Conservation (phyloP, 2,888 invertebrate genomes). For the Agrotis ipsilon region DNA sequence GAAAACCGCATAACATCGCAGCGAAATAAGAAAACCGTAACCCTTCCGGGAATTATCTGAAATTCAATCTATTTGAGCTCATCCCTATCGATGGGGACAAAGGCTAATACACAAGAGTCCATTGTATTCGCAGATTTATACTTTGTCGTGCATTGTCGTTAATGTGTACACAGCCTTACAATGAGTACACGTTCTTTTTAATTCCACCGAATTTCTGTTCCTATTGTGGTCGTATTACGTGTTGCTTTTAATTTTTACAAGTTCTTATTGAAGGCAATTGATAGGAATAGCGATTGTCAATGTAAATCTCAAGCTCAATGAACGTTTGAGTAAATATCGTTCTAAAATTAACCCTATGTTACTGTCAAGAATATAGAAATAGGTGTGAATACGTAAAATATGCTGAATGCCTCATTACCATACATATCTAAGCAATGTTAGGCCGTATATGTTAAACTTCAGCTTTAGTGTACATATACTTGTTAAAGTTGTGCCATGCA, state of each 20-base stretch:
- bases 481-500: constrained; percentile 61
- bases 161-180: constrained; percentile 86
- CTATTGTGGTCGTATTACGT: constrained; percentile 47
- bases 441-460: constrained; percentile 38
- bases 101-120: constrained; percentile 83
- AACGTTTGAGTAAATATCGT: background rate
- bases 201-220: constrained; percentile 73
- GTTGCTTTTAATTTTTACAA: constrained; percentile 17
- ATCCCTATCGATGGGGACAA: constrained; percentile 87
- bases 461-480: constrained; percentile 44
- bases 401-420: constrained; percentile 24
- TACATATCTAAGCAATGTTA: constrained; percentile 19
- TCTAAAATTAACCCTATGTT: background rate
- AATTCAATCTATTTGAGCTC: constrained; percentile 89
- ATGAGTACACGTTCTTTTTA: constrained; percentile 78
- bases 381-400: constrained; percentile 21
- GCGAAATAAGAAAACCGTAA: constrained; percentile 83
- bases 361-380: background rate
- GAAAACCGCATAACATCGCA: constrained; percentile 69
- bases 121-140: constrained; percentile 89
- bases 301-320: background rate
- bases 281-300: constrained; percentile 39
- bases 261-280: constrained; percentile 27
- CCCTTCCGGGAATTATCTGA: constrained; percentile 86
- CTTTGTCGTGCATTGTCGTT: constrained; percentile 86